Conservation (phyloP, 2,888 invertebrate genomes). For the Alcis repandata region DNA sequence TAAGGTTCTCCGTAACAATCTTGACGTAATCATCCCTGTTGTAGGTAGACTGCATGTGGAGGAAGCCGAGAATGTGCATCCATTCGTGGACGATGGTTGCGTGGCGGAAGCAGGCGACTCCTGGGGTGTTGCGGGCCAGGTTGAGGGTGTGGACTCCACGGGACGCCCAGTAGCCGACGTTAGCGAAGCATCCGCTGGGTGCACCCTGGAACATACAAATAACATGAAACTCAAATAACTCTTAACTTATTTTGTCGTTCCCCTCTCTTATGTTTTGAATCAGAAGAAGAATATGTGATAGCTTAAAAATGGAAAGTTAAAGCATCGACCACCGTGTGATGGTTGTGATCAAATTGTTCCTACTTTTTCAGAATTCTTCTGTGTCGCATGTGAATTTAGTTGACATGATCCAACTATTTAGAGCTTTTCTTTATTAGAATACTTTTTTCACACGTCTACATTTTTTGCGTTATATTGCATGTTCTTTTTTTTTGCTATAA, state of each 20-base stretch:
- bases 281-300: no score
- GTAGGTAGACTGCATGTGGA: constrained; percentile 80
- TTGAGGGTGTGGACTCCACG: constrained; percentile 84
- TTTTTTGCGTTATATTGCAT: no score
- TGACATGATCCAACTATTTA: no score
- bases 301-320: no score
- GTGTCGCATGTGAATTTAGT: background rate
- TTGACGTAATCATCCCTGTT: constrained; percentile 86
- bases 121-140: constrained; percentile 75
- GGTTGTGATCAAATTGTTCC: no score
- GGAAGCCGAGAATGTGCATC: constrained; percentile 82
- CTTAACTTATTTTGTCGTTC: background rate
- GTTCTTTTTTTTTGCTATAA: no score
- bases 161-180: constrained; percentile 73
- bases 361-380: no score
- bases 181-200: constrained; percentile 72
- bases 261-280: background rate
- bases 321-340: no score
- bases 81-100: constrained; percentile 93
- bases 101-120: constrained; percentile 86
- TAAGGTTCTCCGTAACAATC: constrained; percentile 90
- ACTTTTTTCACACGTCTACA: no score
- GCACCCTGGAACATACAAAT: constrained; percentile 59
- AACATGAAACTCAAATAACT: background rate
- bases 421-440: no score